phyloP scores from a whole-genome alignment of 2,888 invertebrate species.

The Mythimna impura region DNA sequence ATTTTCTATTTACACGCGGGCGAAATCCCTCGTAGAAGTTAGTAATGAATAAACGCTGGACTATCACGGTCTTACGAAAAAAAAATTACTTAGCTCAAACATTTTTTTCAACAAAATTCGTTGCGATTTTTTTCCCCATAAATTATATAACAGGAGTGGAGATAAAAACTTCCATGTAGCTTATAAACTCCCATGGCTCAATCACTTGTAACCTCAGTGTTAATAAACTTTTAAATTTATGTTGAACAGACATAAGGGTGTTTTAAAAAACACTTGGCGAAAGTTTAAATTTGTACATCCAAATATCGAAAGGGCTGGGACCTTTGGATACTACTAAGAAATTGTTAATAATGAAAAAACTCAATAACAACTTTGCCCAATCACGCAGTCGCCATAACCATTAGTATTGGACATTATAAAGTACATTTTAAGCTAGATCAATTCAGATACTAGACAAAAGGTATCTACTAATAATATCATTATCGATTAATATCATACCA shows the following conservation, averaged over 20 bases:
- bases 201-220: not conserved
- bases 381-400: not conserved
- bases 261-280: not conserved
- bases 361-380: not conserved
- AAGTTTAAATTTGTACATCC: not conserved
- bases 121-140: not conserved
- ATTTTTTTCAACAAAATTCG: not conserved
- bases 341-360: not conserved
- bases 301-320: too few relatives aligned
- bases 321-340: not conserved
- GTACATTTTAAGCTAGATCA: not conserved
- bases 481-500: conserved; percentile 11
- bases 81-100: too few relatives aligned
- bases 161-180: not conserved
- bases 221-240: not conserved
- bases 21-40: too few relatives aligned
- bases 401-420: not conserved
- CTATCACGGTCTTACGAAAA: too few relatives aligned
- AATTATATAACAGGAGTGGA: not conserved
- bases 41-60: too few relatives aligned
- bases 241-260: not conserved
- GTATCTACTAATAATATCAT: not conserved
- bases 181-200: not conserved
- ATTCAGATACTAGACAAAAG: conserved; percentile 8
- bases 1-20: too few relatives aligned